Evolutionary conservation across 2,888 invertebrate genomes (phyloP).

Genomic region (Meliscaeva auricollis): DNA sequence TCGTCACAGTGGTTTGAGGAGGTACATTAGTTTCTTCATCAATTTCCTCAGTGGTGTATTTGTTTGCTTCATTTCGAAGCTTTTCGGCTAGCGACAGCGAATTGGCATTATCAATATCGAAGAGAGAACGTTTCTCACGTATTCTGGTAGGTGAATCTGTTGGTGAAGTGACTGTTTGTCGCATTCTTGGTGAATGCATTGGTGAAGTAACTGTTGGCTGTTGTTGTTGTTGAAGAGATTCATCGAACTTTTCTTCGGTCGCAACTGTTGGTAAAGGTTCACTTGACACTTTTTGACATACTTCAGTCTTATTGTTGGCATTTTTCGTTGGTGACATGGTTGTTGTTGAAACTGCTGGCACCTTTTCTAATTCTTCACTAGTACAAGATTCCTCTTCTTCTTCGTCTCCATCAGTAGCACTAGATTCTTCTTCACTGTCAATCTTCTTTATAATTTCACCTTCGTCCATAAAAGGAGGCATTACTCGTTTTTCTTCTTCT

Average conservation of each 20-base stretch:
- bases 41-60: constrained; percentile 78
- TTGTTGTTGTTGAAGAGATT: constrained; percentile 33
- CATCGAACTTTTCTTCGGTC: constrained; percentile 62
- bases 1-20: constrained; percentile 23
- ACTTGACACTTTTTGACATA: constrained; percentile 58
- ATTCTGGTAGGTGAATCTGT: constrained; percentile 83
- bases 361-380: constrained; percentile 34
- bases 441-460: constrained; percentile 29
- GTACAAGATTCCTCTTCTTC: constrained; percentile 43
- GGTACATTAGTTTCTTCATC: constrained; percentile 59
- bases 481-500: constrained; percentile 6
- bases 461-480: not conserved
- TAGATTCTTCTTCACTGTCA: constrained; percentile 32
- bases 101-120: constrained; percentile 80
- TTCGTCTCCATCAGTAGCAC: constrained; percentile 36
- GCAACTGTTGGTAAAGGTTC: constrained; percentile 57
- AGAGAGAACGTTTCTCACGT: constrained; percentile 83
- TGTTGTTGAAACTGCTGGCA: constrained; percentile 6
- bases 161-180: constrained; percentile 82
- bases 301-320: constrained; percentile 78
- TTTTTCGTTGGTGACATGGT: constrained; percentile 63
- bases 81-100: constrained; percentile 80
- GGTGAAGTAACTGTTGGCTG: constrained; percentile 55
- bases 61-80: constrained; percentile 81
- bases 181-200: constrained; percentile 67